Evolutionary conservation across 2,113 vertebrate species (phyloP), one percentile per base, ranked within the genome.

Genomic region (Gorsachius goisagi): DNA sequence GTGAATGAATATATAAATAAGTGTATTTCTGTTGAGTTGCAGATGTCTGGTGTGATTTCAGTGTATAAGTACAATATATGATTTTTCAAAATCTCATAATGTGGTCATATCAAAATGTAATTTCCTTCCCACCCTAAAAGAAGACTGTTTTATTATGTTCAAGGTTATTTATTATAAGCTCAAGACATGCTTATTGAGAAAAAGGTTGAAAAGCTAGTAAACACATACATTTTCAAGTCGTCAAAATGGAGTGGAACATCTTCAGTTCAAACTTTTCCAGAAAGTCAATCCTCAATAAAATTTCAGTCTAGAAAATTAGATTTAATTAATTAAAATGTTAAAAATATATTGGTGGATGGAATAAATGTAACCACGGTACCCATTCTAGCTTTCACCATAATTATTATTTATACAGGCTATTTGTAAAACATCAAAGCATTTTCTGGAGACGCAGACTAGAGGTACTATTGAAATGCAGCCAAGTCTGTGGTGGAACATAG

Each of bases 351-450:
- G 17, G 13, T 87, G 20, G 8, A 12, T 90, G 58, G 22, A 68
- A 82, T 53, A 76, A 84, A 41, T 9, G 4, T n/a, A 88, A 64
- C 23, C 24, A 45, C 6, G 26, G 53, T 33, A 86, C 16, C 28
- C 85, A 41, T 13, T 76, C 11, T 15, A 64, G 14, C 18, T 90
- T 88, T 58, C 85, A 69, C 9, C 59, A 23, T 11, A 80, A 58
- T 68, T 84, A 56, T 81, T 68, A 49, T 69, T 80, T 92, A 47
- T 41, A 16, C 33, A 66, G 41, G 9, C 49, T 37, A 27, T 91
- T 91, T 94, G 35, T 82, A 90, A 95, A 87, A 32, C 66, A 90
- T 66, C 76, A 93, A 95, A 93, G n/a, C 8, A 12, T 85, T 88
- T 92, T 94, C 53, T 90, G 49, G 60, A 56, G 12, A 56, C 39